phyloP scores from a whole-genome alignment of 2,113 vertebrate species.

The Ia io region DNA sequence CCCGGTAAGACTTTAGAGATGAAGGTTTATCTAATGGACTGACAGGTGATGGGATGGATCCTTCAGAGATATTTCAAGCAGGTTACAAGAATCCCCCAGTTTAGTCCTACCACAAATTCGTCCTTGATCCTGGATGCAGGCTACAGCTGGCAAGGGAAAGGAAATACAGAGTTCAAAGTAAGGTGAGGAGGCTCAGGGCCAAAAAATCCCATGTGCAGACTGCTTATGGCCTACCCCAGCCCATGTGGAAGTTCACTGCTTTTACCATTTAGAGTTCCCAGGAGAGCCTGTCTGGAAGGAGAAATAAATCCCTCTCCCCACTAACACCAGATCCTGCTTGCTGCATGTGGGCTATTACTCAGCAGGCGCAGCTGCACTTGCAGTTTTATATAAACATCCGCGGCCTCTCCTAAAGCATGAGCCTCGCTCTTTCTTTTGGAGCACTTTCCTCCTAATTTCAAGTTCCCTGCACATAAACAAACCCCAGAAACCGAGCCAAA shows the following conservation, averaged over 20 bases:
- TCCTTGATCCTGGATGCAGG: slow-evolving; percentile 41
- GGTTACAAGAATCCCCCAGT: not conserved
- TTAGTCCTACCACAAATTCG: slow-evolving; percentile 44
- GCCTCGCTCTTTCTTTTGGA: slow-evolving; percentile 36
- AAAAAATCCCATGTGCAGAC: slow-evolving; percentile 52
- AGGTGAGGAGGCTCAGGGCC: slow-evolving; percentile 67
- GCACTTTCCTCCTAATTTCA: slow-evolving; percentile 53
- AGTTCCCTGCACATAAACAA: slow-evolving; percentile 21
- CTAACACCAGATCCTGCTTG: slow-evolving; percentile 56
- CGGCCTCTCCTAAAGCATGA: slow-evolving; percentile 41
- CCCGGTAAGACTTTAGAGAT: not conserved
- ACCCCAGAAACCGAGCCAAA: slow-evolving; percentile 26
- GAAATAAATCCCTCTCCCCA: slow-evolving; percentile 70
- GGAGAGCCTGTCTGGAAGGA: slow-evolving; percentile 71
- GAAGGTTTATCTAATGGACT: not conserved
- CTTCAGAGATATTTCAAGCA: slow-evolving; percentile 3
- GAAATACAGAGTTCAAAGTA: slow-evolving; percentile 69
- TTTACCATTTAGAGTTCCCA: slow-evolving; percentile 74
- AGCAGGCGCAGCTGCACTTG: slow-evolving; percentile 64
- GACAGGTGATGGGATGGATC: not conserved
- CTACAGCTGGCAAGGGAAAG: slow-evolving; percentile 52
- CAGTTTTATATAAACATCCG: slow-evolving; percentile 65
- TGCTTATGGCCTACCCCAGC: slow-evolving; percentile 31
- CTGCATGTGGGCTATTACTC: slow-evolving; percentile 67
- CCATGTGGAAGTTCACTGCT: slow-evolving; percentile 72